These are phyloP conservation scores for Altica lythri DNA, from an alignment of 2,888 invertebrate species.

Conservation along the genomic window DNA sequence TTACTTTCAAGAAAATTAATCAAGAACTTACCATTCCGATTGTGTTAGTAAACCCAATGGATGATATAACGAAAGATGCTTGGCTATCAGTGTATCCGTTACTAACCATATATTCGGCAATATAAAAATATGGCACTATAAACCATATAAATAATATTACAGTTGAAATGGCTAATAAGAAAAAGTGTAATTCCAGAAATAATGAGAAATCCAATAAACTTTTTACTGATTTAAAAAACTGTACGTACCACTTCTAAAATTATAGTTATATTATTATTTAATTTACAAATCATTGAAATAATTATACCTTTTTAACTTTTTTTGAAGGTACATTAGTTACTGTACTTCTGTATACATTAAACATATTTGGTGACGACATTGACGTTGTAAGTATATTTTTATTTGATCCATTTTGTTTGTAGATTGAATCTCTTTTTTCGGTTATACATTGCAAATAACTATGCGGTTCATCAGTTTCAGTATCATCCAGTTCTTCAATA, in stretches of 20 bases:
- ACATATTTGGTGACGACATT: conserved; percentile 89
- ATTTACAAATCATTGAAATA: too few species aligned
- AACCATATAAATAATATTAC: conserved; percentile 90
- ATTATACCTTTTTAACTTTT: conserved; percentile 75
- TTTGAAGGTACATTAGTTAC: conserved; percentile 81
- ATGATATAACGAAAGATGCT: conserved; percentile 79
- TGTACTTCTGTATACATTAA: conserved; percentile 82
- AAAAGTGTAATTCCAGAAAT: conserved; percentile 76
- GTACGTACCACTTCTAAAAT: conserved; percentile 75
- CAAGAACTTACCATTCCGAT: conserved; percentile 81
- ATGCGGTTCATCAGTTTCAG: conserved; percentile 50
- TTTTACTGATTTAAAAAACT: conserved; percentile 67
- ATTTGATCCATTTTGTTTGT: not conserved
- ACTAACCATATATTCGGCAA: conserved; percentile 80
- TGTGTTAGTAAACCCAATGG: conserved; percentile 89
- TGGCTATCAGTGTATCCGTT: conserved; percentile 70
- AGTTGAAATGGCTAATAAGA: conserved; percentile 82
- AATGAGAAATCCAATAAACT: conserved; percentile 81
- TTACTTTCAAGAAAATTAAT: too few species aligned
- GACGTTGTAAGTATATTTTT: conserved; percentile 66
- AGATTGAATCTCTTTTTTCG: conserved; percentile 76
- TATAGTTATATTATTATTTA: too few species aligned
- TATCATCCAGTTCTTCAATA: conserved; percentile 24
- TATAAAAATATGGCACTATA: conserved; percentile 93
- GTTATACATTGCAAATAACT: conserved; percentile 70